These are phyloP conservation scores for Xenopus borealis DNA, from an alignment of 2,113 vertebrate genomes.

Conservation along the genomic window DNA sequence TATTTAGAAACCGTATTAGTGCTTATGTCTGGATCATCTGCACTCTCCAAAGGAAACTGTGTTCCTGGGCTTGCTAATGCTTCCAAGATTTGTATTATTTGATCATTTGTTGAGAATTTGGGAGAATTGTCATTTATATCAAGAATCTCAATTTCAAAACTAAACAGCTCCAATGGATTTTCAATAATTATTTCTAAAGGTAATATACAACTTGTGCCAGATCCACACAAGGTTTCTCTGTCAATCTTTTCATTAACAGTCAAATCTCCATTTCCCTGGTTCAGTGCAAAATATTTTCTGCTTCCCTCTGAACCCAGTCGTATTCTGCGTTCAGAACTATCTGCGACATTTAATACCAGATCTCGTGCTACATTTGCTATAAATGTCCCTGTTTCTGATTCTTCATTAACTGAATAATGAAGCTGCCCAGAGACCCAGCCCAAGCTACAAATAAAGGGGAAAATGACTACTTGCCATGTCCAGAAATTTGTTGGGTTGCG, in stretches of 20 bases:
- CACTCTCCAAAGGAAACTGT: slow-evolving; percentile 70
- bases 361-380: slow-evolving; percentile 80
- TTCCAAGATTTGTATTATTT: slow-evolving; percentile 74
- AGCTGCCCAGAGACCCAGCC: slow-evolving; percentile 69
- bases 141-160: slow-evolving; percentile 70
- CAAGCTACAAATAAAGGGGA: slow-evolving; percentile 69
- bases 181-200: slow-evolving; percentile 71
- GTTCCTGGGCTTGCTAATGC: slow-evolving; percentile 64
- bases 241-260: slow-evolving; percentile 64
- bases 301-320: slow-evolving; percentile 74
- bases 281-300: slow-evolving; percentile 75
- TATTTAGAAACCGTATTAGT: slow-evolving; percentile 70
- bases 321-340: slow-evolving; percentile 74
- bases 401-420: slow-evolving; percentile 67
- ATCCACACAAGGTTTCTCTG: slow-evolving; percentile 68
- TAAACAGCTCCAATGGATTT: slow-evolving; percentile 72
- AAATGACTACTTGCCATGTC: slow-evolving; percentile 66
- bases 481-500: slow-evolving; percentile 59
- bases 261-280: slow-evolving; percentile 60
- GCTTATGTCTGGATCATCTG: slow-evolving; percentile 68
- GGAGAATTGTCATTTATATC: slow-evolving; percentile 80
- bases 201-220: slow-evolving; percentile 63
- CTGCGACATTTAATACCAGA: slow-evolving; percentile 72
- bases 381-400: slow-evolving; percentile 61
- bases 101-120: slow-evolving; percentile 61